phyloP scores from a whole-genome alignment of 2,113 vertebrate species.

The Mustela lutreola region DNA sequence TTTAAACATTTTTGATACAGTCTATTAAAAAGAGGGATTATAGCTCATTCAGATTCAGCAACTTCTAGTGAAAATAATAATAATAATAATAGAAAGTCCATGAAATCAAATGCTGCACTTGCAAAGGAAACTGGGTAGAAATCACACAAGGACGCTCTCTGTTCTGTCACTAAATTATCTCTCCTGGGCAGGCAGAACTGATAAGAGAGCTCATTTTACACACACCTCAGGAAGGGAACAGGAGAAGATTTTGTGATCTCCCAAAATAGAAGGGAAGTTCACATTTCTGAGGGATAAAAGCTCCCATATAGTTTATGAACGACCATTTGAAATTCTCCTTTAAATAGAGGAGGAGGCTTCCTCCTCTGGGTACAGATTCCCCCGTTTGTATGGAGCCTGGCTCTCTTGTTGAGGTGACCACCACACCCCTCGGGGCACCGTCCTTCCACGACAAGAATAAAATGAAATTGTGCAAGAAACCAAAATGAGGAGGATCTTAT shows the following conservation, averaged over 20 bases:
- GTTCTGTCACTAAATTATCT: conserved; percentile 66
- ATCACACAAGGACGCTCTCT: not conserved
- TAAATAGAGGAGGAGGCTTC: not conserved
- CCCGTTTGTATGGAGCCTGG: fast-evolving
- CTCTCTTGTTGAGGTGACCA: not conserved
- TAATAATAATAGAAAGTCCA: not conserved
- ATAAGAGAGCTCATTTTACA: conserved; percentile 43
- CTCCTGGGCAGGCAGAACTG: conserved; percentile 6
- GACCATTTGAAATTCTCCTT: not conserved
- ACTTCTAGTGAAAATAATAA: conserved; percentile 49
- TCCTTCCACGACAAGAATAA: not conserved
- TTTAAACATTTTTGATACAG: conserved; percentile 42
- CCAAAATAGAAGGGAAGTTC: not conserved
- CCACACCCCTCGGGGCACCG: fast-evolving
- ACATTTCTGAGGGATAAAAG: not conserved
- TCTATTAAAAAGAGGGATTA: conserved; percentile 54
- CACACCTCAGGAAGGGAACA: not conserved
- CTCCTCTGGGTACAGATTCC: not conserved
- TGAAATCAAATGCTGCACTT: conserved; percentile 24
- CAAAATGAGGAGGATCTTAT: fast-evolving
- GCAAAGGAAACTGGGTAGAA: conserved; percentile 43
- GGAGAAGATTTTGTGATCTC: not conserved
- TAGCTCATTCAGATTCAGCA: conserved; percentile 62
- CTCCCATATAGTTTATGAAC: not conserved
- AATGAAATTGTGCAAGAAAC: not conserved